A percentile compares a stretch with the other conserved stretches of the same genome.
These are phyloP conservation scores for Amazona guildingii DNA, from an alignment of 2,113 vertebrate genomes.

Conservation along the genomic window DNA sequence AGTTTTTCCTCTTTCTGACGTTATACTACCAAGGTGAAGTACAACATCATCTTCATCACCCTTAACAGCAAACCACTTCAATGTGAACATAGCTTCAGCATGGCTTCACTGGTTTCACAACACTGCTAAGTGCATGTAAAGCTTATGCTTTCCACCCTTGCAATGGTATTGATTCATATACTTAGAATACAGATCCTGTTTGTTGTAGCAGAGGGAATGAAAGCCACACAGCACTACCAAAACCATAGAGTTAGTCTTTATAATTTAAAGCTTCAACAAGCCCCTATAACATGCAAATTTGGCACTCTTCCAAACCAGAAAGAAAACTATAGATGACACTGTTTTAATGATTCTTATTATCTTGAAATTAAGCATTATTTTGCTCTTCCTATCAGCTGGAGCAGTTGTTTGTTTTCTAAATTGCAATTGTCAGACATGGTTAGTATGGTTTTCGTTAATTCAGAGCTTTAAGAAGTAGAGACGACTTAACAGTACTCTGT, in stretches of 20 bases:
- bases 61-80: neutral
- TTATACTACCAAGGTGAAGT: neutral
- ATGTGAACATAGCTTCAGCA: neutral
- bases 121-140: neutral
- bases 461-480: neutral
- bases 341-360: neutral
- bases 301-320: neutral
- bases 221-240: neutral
- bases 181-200: neutral
- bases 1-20: neutral
- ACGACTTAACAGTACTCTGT: neutral
- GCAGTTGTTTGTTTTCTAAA: neutral
- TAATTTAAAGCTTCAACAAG: neutral
- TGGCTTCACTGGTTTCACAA: neutral
- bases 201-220: neutral
- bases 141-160: neutral
- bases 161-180: neutral
- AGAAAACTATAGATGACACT: neutral
- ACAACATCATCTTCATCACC: neutral
- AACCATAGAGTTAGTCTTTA: neutral
- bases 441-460: neutral
- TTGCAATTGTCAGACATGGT: neutral
- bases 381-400: neutral
- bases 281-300: neutral
- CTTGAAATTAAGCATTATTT: neutral